Evolutionary conservation across 2,888 invertebrate genomes (phyloP).

Genomic region (Ichneumoninae sp.): DNA sequence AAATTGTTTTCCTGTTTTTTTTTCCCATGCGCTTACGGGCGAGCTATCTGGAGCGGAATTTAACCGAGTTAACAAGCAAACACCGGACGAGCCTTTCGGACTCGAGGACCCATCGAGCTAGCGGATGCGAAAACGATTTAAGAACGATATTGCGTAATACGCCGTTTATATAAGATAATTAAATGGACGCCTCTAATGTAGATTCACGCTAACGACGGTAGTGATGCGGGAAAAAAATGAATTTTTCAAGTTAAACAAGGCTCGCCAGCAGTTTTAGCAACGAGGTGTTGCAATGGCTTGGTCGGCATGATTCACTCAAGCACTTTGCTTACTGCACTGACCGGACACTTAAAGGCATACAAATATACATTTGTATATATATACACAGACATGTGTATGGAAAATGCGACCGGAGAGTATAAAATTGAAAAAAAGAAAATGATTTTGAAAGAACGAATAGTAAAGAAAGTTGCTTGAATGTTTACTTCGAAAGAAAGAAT

Average conservation of each 20-base stretch:
- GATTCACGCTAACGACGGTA: neutral
- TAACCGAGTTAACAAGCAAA: neutral
- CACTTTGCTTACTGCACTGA: constrained; percentile 39
- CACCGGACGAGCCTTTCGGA: neutral
- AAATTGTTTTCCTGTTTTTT: constrained; percentile 48
- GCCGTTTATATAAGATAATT: neutral
- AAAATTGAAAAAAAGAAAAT: neutral
- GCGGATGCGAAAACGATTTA: constrained; percentile 2
- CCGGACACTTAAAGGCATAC: neutral
- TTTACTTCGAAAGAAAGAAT: constrained; percentile 26
- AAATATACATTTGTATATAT: neutral
- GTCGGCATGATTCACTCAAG: constrained; percentile 41
- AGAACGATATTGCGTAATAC: neutral
- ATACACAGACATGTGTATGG: neutral
- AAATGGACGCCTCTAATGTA: neutral
- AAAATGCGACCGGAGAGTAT: too few species aligned
- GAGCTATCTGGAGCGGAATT: constrained; percentile 51
- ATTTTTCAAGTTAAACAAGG: neutral
- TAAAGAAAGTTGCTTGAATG: constrained; percentile 28
- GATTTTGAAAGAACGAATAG: neutral
- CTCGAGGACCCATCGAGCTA: neutral
- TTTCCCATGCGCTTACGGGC: constrained; percentile 54
- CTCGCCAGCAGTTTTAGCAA: constrained; percentile 44
- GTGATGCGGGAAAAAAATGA: neutral
- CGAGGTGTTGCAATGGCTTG: constrained; percentile 33